Percentiles rank a stretch among this genome's conserved stretches.
Evolutionary conservation across 1,140 invertebrate species (phyloP).

Genomic region (Trichonephila clavipes): DNA sequence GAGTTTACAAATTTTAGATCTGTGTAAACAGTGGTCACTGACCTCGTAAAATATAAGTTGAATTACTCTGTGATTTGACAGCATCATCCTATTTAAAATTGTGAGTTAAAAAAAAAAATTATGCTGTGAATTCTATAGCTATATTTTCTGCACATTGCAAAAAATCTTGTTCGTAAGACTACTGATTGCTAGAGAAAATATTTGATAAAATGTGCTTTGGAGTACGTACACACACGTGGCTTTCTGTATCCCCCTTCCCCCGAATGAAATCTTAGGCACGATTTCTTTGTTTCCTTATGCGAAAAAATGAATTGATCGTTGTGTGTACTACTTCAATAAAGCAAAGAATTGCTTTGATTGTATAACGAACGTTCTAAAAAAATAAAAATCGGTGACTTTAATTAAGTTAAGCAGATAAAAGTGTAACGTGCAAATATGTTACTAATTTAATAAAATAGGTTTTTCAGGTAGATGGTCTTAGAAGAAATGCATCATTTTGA

Average conservation of each 20-base stretch:
- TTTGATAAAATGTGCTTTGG: neutral
- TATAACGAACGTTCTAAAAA: too few relatives aligned
- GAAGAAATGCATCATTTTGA: too few relatives aligned
- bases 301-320: too few relatives aligned
- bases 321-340: too few relatives aligned
- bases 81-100: neutral
- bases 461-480: too few relatives aligned
- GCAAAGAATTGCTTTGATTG: too few relatives aligned
- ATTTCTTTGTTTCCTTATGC: too few relatives aligned
- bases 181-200: neutral
- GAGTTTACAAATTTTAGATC: slow-evolving; percentile 1
- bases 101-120: neutral
- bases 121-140: neutral
- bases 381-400: too few relatives aligned
- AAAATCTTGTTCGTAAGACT: neutral
- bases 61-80: neutral
- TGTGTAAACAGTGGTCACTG: slow-evolving; percentile 63
- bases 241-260: neutral
- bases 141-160: neutral
- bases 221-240: slow-evolving; percentile 1
- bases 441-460: too few relatives aligned
- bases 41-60: slow-evolving; percentile 55
- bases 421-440: too few relatives aligned
- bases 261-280: too few relatives aligned
- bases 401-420: too few relatives aligned